Evolutionary conservation across 2,113 vertebrate species (phyloP).

Genomic region (Nesoenas mayeri): DNA sequence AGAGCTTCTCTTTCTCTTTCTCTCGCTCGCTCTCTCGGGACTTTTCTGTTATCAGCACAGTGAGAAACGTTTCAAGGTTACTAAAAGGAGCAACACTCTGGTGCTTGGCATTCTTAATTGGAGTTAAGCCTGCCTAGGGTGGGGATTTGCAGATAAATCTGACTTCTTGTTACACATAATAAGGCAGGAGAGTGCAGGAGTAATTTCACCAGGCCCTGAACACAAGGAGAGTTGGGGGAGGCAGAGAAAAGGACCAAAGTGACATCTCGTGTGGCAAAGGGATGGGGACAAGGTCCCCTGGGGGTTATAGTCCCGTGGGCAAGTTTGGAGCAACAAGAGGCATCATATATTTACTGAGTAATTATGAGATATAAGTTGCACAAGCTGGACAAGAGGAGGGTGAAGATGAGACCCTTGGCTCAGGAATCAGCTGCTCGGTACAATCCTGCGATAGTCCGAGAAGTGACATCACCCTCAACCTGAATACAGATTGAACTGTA

Average conservation of each 20-base stretch:
- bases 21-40: neutral
- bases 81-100: neutral
- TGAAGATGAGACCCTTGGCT: too few relatives aligned
- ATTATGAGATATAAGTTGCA: too few relatives aligned
- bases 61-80: slow-evolving; percentile 5
- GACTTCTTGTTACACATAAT: neutral
- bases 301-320: too few relatives aligned
- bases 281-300: neutral
- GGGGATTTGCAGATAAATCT: neutral
- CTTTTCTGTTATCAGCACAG: neutral
- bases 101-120: neutral
- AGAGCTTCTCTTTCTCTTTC: neutral
- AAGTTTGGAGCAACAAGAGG: too few relatives aligned
- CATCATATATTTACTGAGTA: too few relatives aligned
- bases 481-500: too few relatives aligned
- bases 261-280: neutral
- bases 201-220: neutral
- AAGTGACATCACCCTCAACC: too few relatives aligned
- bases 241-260: accelerated
- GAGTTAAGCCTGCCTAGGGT: neutral
- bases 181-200: neutral
- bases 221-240: neutral
- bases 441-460: too few relatives aligned
- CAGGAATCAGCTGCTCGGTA: too few relatives aligned
- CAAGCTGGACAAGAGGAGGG: too few relatives aligned